Evolutionary conservation across 2,888 invertebrate species (phyloP), one percentile per base, ranked within the genome.

Genomic region (Lepidonotus clava): DNA sequence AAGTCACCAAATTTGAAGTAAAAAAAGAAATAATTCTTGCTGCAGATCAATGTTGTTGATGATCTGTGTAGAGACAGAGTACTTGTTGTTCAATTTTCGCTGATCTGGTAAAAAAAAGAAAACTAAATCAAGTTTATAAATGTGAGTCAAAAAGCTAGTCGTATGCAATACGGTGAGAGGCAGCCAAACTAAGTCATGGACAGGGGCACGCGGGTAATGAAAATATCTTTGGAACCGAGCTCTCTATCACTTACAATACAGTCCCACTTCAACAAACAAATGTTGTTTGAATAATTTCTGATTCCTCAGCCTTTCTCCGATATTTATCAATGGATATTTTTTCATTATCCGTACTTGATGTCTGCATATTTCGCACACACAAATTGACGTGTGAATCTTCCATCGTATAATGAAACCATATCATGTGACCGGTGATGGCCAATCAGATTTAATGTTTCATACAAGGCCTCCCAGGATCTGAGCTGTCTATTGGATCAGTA

Each of bases 341-440:
- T n/a, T n/a, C n/a, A n/a, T n/a, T n/a, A n/a, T n/a, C n/a, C n/a
- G n/a, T n/a, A n/a, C n/a, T n/a, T n/a, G n/a, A n/a, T 24, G 28
- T 61, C 28, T 61, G 28, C 61, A 61, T 61, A n/a, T 53, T 53
- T 53, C 53, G 21, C 21, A 18, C 2, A 53, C 8, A 46, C 46
- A 46, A 46, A 46, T 46, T 46, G 8, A 18, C 46, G 18, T 46
- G 18, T 46, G 46, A 46, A 46, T 46, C 18, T 46, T 46, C 18
- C 18, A 11, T 18, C 8, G 46, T 18, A 71, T 71, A 38, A 71
- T 71, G 71, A 36, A 71, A 34, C 71, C 71, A 71, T 71, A 71
- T 71, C 71, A 71, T 71, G n/a, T 71, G 71, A 38, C 71, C 71
- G 38, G 71, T 38, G 71, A 71, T 36, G 38, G 8, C 71, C 71